Base-by-base conservation (phyloP, 2,113 vertebrate species). In the Theropithecus gelada region DNA sequence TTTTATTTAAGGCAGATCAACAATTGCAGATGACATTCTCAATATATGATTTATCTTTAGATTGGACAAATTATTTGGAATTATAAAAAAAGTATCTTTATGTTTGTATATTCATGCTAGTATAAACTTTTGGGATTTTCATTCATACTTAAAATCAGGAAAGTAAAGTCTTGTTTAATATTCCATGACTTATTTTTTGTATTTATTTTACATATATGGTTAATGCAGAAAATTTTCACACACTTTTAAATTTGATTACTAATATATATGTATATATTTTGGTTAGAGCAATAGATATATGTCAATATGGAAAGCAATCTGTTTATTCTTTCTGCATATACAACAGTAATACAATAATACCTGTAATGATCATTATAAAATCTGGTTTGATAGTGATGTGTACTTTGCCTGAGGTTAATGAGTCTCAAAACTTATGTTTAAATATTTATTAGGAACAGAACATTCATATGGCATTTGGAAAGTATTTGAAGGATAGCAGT, bases 381-480 rank as follows among this genome's bases (percentile, higher is more conserved):
- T 96, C 35, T 1, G 40, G 25, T 73, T 91, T 95, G 57, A 40
- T 64, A 80, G 7, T 32, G 52, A 0, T 92, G 11, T 85, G 22
- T 89, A 88, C 57, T 96, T 97, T 84, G 23, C 43, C 20, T 43
- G 50, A 82, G 32, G 57, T 90, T 90, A 92, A 90, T 66, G 40
- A 93, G 40, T 92, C n/a, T 97, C 80, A 76, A 96, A 80, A 30
- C 83, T 89, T 79, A 79, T 23, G 1, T 81, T 84, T 80, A 92
- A 70, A 25, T 78, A 76, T 90, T 78, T 91, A 40, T 80, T 93
- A 95, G 22, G 25, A 92, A 73, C 32, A 81, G 17, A 78, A 87
- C 18, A 88, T 88, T 87, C 84, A 4, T 88, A 32, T 52, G 40
- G 12, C 79, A 78, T 96, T 81, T 97, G 32, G 70, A 78, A 68